Percentiles rank a stretch among this genome's conserved stretches.
Evolutionary conservation across 2,888 invertebrate species (phyloP).

Genomic region (Himalopsyche japonica): DNA sequence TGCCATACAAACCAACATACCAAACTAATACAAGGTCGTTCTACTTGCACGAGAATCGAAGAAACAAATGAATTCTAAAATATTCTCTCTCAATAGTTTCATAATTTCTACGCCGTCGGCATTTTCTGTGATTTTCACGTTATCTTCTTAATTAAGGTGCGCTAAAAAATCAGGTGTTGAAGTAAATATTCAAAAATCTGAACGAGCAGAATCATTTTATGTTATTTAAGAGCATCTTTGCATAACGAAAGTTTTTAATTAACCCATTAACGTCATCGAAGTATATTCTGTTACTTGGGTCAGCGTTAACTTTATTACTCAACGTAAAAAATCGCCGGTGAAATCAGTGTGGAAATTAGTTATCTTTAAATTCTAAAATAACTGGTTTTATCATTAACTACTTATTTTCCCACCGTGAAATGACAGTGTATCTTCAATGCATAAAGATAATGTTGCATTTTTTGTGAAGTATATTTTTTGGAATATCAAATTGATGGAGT

Average conservation of each 20-base stretch:
- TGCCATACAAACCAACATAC: not conserved
- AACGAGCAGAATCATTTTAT: not conserved
- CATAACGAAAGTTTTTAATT: not conserved
- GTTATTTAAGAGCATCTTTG: not conserved
- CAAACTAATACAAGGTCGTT: not conserved
- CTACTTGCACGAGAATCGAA: too few relatives aligned
- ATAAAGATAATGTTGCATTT: too few relatives aligned
- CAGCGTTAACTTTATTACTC: not conserved
- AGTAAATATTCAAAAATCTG: not conserved
- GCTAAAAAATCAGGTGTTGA: not conserved
- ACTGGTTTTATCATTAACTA: not conserved
- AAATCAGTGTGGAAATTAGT: not conserved
- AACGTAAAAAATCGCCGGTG: not conserved
- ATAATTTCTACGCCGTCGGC: not conserved
- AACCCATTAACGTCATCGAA: not conserved
- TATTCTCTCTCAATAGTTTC: not conserved
- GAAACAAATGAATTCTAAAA: not conserved
- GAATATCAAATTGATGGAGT: too few relatives aligned
- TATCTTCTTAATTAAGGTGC: not conserved
- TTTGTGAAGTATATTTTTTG: too few relatives aligned
- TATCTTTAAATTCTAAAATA: not conserved
- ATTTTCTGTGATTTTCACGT: not conserved
- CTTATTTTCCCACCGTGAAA: too few relatives aligned
- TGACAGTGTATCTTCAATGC: too few relatives aligned
- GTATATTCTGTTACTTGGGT: not conserved